phyloP scores from a whole-genome alignment of 2,113 vertebrate species.

The Tor tambroides region DNA sequence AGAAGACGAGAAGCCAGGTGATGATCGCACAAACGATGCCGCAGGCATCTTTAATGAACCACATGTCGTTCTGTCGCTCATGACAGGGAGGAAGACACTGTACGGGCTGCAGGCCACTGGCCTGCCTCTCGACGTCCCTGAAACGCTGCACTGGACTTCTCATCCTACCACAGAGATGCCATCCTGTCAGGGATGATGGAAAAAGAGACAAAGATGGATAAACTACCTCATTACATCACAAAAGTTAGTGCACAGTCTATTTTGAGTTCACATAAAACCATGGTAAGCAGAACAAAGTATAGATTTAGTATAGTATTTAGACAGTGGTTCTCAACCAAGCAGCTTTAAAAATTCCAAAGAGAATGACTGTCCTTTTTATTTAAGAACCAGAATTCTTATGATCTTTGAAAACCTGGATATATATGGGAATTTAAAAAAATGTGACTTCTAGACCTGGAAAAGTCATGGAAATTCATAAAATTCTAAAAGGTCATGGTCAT shows the following conservation, averaged over 20 bases:
- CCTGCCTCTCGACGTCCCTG: slow-evolving; percentile 86
- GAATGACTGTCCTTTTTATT: background rate
- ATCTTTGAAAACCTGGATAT: background rate
- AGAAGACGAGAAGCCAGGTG: slow-evolving; percentile 96
- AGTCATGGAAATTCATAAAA: background rate
- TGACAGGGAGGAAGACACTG: slow-evolving; percentile 87
- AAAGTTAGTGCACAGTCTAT: background rate
- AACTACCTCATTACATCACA: background rate
- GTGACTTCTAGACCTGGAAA: background rate
- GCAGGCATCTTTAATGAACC: slow-evolving; percentile 96
- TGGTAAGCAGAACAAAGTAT: background rate
- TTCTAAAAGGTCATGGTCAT: background rate
- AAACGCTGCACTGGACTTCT: slow-evolving; percentile 87
- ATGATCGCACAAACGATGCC: slow-evolving; percentile 93
- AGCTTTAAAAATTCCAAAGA: background rate
- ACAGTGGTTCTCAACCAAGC: background rate
- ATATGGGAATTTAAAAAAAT: background rate
- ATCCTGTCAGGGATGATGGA: slow-evolving; percentile 29
- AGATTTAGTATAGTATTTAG: background rate
- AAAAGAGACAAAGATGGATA: background rate
- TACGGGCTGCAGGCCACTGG: slow-evolving; percentile 85
- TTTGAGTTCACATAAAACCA: background rate
- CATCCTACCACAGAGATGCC: slow-evolving; percentile 82
- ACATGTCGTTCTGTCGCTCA: slow-evolving; percentile 83
- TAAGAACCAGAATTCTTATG: background rate